A percentile compares a stretch with the other conserved stretches of the same genome.
Evolutionary conservation across 2,797 vertebrate species (phyloP).

Genomic region (Falco berigora): DNA sequence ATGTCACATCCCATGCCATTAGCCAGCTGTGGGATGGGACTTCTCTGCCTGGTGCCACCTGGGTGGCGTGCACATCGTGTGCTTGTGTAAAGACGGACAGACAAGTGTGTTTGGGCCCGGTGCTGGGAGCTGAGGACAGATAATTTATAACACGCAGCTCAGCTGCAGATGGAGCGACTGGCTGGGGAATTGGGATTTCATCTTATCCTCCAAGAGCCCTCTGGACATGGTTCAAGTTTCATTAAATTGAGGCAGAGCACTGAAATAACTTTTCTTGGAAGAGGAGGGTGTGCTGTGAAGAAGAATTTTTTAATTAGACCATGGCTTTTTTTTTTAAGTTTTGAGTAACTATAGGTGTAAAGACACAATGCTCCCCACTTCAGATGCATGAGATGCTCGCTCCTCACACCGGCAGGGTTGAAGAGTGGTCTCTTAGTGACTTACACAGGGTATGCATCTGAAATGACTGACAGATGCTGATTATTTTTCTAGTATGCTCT

Average conservation of each 20-base stretch:
- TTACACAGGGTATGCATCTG: not conserved
- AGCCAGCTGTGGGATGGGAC: not conserved
- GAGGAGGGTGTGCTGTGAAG: not conserved
- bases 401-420: fast-evolving
- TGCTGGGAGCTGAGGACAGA: not conserved
- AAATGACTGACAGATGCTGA: not conserved
- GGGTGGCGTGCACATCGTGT: not conserved
- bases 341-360: not conserved
- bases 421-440: not conserved
- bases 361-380: not conserved
- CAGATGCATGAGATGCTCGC: fast-evolving
- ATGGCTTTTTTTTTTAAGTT: not conserved
- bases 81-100: not conserved
- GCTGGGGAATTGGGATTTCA: not conserved
- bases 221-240: not conserved
- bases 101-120: not conserved
- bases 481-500: not conserved
- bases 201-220: not conserved
- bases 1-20: not conserved
- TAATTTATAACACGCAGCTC: not conserved
- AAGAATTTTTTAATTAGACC: not conserved
- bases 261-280: not conserved
- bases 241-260: not conserved
- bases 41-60: not conserved
- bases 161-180: not conserved